These are phyloP conservation scores for Anableps anableps DNA, from an alignment of 2,797 vertebrate species.

Conservation along the genomic window DNA sequence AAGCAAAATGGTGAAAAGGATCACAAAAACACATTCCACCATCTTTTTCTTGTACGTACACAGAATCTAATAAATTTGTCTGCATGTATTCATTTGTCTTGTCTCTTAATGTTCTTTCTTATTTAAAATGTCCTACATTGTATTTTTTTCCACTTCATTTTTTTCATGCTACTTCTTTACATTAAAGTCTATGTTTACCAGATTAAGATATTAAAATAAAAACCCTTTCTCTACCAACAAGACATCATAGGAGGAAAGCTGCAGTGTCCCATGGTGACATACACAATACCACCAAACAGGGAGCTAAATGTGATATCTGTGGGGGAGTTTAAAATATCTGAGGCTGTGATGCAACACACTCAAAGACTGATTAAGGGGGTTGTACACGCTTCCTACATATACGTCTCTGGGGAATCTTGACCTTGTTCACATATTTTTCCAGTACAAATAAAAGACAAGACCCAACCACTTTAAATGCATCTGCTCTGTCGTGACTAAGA, in stretches of 20 bases:
- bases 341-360: neutral
- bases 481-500: neutral
- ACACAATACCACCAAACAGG: neutral
- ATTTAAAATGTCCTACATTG: conserved; percentile 15
- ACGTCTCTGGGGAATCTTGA: neutral
- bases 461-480: neutral
- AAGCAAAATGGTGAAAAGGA: neutral
- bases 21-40: neutral
- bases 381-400: neutral
- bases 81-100: conserved; percentile 18
- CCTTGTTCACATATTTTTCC: neutral
- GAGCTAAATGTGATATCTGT: neutral
- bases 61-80: neutral
- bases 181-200: conserved; percentile 7
- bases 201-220: neutral
- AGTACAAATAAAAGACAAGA: neutral
- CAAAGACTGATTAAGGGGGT: neutral
- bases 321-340: neutral
- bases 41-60: conserved; percentile 12
- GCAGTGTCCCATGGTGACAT: neutral
- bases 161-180: conserved; percentile 23
- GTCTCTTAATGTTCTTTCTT: conserved; percentile 15
- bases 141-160: conserved; percentile 15
- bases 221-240: neutral
- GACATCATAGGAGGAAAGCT: neutral